These are phyloP conservation scores for Melanotus villosus DNA, from an alignment of 2,888 invertebrate species.

Conservation along the genomic window DNA sequence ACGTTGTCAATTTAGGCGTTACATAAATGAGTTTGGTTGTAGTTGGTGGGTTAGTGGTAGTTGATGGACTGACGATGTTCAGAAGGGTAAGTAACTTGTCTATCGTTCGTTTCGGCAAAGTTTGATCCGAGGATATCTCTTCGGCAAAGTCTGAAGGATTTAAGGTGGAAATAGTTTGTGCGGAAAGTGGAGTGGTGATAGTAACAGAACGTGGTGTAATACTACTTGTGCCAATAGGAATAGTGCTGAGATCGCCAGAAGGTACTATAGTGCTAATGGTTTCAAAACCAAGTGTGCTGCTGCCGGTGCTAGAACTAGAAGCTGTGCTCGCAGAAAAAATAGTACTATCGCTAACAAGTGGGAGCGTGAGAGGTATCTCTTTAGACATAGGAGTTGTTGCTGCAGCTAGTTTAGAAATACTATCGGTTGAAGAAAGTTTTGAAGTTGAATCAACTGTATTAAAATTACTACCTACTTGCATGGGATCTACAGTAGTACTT, in stretches of 20 bases:
- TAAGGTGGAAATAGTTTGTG: constrained; percentile 40
- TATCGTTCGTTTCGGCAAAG: constrained; percentile 63
- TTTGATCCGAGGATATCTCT: constrained; percentile 61
- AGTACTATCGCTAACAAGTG: constrained; percentile 37
- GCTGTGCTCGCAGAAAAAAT: constrained; percentile 58
- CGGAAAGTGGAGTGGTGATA: constrained; percentile 42
- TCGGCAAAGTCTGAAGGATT: constrained; percentile 60
- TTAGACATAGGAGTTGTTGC: constrained; percentile 50
- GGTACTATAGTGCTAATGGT: constrained; percentile 27
- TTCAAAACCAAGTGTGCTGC: constrained; percentile 28
- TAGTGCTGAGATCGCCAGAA: constrained; percentile 34
- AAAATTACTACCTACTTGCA: constrained; percentile 65
- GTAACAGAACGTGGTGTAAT: constrained; percentile 25
- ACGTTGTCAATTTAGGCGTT: constrained; percentile 59
- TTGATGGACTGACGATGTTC: constrained; percentile 63
- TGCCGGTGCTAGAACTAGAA: constrained; percentile 32
- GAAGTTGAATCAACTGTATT: constrained; percentile 58
- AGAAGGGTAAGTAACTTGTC: constrained; percentile 63
- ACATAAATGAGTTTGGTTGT: constrained; percentile 59
- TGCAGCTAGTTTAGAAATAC: constrained; percentile 56
- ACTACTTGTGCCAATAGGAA: constrained; percentile 34
- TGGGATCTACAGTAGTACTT: constrained; percentile 52
- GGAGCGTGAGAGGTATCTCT: constrained; percentile 10
- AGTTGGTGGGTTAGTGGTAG: constrained; percentile 37
- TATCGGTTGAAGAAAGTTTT: constrained; percentile 32